Conservation (phyloP, 2,113 vertebrate species). For the Triplophysa dalaica region DNA sequence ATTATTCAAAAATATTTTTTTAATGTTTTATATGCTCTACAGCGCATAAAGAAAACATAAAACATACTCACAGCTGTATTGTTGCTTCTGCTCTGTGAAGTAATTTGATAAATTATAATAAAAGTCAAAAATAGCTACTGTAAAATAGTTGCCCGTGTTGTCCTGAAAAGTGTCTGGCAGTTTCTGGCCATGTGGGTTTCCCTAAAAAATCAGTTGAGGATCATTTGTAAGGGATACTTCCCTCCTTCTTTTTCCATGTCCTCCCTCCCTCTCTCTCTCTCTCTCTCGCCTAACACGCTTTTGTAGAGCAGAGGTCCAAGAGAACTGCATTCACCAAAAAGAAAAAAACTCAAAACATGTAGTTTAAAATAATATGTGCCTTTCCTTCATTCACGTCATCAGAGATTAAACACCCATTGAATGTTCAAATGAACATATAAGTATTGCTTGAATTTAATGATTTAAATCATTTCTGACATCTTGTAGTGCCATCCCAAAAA, state of each 20-base stretch:
- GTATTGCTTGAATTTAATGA: too few relatives aligned
- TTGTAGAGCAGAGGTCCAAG: neutral
- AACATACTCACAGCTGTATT: slow-evolving; percentile 42
- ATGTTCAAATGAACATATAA: neutral
- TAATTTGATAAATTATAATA: neutral
- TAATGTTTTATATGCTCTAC: too few relatives aligned
- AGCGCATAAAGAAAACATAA: neutral
- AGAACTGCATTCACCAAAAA: neutral
- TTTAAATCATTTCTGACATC: too few relatives aligned
- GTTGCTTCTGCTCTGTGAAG: slow-evolving; percentile 5
- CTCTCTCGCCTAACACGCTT: neutral
- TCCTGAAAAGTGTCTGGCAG: slow-evolving; percentile 45
- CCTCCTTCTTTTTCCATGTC: slow-evolving; percentile 61
- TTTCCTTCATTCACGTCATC: neutral
- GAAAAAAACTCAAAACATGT: neutral
- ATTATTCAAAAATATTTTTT: too few relatives aligned
- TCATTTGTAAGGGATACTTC: slow-evolving; percentile 51
- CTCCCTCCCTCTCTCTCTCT: slow-evolving; percentile 9
- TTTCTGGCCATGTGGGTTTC: slow-evolving; percentile 48
- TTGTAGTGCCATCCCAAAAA: too few relatives aligned
- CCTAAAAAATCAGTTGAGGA: slow-evolving; percentile 39
- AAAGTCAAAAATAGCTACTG: slow-evolving; percentile 10
- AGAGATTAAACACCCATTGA: neutral
- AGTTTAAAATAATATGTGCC: neutral
- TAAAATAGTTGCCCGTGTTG: slow-evolving; percentile 46